Base-by-base conservation (phyloP, 2,888 invertebrate genomes). In the Steromphala cineraria region DNA sequence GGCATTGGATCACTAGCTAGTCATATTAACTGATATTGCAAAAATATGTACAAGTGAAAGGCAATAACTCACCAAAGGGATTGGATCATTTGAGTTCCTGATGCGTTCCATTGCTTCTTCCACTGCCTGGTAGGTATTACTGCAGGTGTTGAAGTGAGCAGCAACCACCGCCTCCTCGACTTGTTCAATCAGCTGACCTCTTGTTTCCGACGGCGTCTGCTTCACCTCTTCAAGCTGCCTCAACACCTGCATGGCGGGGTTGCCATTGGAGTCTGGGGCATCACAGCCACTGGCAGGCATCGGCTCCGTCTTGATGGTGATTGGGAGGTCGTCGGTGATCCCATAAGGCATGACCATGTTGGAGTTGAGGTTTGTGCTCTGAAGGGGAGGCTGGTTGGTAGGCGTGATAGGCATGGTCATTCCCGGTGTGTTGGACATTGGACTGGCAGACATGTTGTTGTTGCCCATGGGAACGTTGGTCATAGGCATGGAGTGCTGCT, bases 121-220 rank as follows among this genome's bases (percentile, higher is more conserved):
- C 8, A 93, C 90, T 94, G 97, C 97, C 92, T 98, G 97, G 91
- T 97, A 95, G 91, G 98, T 98, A 94, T 98, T 98, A 94, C 98
- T 98, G 95, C 98, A 98, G 89, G 99, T 99, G 94, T 98, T 97
- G 92, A 98, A 95, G 94, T 99, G 99, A 56, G 99, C 98, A 87
- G 97, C 96, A 89, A 98, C 96, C 84, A 99, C 97, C 67, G 96
- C 96, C 86, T 97, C 95, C 86, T 98, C 95, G 92, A 98, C 91
- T 82, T 90, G 89, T 53, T 88, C 83, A 8, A 91, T 88, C 79
- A 91, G 80, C 40, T 89, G 82, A 21, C 85, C 81, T 15, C 90
- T 81, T 1, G 87, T 76, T 17, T 86, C 87, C 0, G 89, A 85
- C 5, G 90, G 90, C 7, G 84, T 83, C 80, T 88, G 86, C 36